A percentile compares a stretch with the other conserved stretches of the same genome.
Evolutionary conservation across 2,797 vertebrate species (phyloP).

Genomic region (Gymnoscopelus braueri): DNA sequence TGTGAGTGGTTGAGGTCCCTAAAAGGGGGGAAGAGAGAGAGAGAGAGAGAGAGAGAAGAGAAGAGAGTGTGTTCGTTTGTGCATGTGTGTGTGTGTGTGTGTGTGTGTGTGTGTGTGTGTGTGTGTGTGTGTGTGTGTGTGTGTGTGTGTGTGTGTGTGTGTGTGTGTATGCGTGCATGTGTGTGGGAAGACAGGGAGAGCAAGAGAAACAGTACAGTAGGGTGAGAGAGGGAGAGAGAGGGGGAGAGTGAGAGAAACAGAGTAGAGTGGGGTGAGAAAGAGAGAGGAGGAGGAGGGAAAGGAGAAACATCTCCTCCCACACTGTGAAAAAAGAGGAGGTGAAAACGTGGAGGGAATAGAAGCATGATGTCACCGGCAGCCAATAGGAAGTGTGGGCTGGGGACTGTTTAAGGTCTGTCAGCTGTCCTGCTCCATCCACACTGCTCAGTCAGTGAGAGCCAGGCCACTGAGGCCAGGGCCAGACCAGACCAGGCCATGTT

Average conservation of each 20-base stretch:
- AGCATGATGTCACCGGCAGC: constrained; percentile 84
- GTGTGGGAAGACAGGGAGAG: too few relatives aligned
- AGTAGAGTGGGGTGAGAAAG: background rate
- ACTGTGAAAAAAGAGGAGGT: constrained; percentile 60
- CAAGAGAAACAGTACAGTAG: too few relatives aligned
- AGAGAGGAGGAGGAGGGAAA: constrained; percentile 24
- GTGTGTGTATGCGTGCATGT: too few relatives aligned
- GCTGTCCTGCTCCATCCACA: constrained; percentile 70
- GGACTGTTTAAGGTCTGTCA: constrained; percentile 72
- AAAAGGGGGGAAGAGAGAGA: constrained; percentile 71
- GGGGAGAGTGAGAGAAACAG: too few relatives aligned
- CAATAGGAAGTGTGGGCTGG: constrained; percentile 73
- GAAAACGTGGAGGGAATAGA: constrained; percentile 73
- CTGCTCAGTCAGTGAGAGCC: constrained; percentile 42
- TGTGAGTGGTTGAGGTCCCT: constrained; percentile 77
- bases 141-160: too few relatives aligned
- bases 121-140: constrained; percentile 2
- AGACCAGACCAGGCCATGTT: constrained; percentile 23
- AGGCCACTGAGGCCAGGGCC: background rate
- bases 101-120: constrained; percentile 25
- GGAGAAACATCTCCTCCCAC: constrained; percentile 51
- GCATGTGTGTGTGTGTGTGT: constrained; percentile 30
- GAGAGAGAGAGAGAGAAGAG: constrained; percentile 45
- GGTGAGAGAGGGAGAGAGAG: too few relatives aligned
- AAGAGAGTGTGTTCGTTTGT: constrained; percentile 32